Evolutionary conservation across 2,797 vertebrate species (phyloP), one percentile per base, ranked within the genome.

Genomic region (Pangasius sanitwongsei): DNA sequence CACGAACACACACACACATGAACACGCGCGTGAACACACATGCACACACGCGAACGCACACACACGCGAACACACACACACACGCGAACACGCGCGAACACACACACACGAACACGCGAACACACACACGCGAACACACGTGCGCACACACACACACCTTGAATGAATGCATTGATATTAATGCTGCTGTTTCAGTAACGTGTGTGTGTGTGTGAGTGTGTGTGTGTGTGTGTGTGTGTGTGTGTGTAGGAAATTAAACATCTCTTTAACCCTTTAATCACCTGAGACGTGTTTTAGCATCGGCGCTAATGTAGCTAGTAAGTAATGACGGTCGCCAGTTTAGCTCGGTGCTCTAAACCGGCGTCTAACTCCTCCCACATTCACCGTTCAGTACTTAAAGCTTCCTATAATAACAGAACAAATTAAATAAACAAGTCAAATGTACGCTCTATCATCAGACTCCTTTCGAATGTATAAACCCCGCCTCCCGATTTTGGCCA

Each of bases 81-180:
- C 34, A 37, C 34, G 34, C 34, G 2, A 1, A 37, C 34, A 37
- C 34, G 34, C 34, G 2, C 34, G 34, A 1, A 37, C 34, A 37
- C 34, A 37, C 75, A 61, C 57, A 65, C 75, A 87, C 53, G 63
- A 80, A 81, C 81, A 9, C 50, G 13, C 50, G 13, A 12, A 53
- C 50, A 13, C 50, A 53, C 11, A 13, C 12, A 1, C 50, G 0
- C 50, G 1, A 9, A 13, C 50, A 53, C 50, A 2, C 63, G 61
- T 70, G 86, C 53, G 70, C 83, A 84, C 82, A 87, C 50, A 5
- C 74, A 15, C 41, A 48, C 75, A 53, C 28, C 3, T 31, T 20
- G 7, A 6, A 34, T 81, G 16, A 57, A 81, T 59, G 31, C 53
- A 81, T 25, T 59, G 20, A 59, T 53, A 53, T 53, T 78, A 82